A percentile compares a stretch with the other conserved stretches of the same genome.
Conservation (phyloP, 2,888 invertebrate species). For the Pachymerium ferrugineum region DNA sequence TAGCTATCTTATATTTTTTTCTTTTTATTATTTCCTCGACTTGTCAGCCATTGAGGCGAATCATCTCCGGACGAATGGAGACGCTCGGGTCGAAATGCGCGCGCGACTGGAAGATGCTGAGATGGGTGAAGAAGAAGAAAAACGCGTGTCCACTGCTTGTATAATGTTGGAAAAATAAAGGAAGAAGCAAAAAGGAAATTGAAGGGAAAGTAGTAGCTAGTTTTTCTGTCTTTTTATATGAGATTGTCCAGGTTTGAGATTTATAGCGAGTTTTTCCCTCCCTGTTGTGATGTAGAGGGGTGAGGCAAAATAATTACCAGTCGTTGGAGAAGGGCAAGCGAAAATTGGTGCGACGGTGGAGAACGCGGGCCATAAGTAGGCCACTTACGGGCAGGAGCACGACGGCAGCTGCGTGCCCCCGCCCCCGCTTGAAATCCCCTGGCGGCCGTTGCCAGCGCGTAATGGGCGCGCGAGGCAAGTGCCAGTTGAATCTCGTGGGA, state of each 20-base stretch:
- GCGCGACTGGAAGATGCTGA: conserved; percentile 14
- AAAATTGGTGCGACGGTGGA: conserved; percentile 27
- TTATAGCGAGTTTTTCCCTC: not conserved
- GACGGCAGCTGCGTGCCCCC: conserved; percentile 25
- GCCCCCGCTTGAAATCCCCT: not conserved
- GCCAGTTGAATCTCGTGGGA: not conserved
- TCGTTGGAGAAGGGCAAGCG: conserved; percentile 23
- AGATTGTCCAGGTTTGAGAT: not conserved
- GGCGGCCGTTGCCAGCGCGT: conserved; percentile 16
- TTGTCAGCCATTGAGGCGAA: not conserved
- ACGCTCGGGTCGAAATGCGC: not conserved
- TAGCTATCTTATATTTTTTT: not conserved
- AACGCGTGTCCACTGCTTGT: not conserved
- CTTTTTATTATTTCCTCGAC: conserved; percentile 3
- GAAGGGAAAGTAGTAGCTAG: too few species aligned
- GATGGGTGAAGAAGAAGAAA: not conserved
- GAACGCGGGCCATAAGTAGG: not conserved
- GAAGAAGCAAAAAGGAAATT: not conserved
- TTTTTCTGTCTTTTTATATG: not conserved
- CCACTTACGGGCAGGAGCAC: conserved; percentile 28
- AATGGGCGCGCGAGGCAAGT: conserved; percentile 30
- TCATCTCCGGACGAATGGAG: conserved; percentile 12
- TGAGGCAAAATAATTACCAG: conserved; percentile 28
- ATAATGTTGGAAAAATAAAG: not conserved
- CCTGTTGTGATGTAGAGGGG: not conserved